These are phyloP conservation scores for Clepsis dumicolana DNA, from an alignment of 2,888 invertebrate genomes.

Conservation along the genomic window DNA sequence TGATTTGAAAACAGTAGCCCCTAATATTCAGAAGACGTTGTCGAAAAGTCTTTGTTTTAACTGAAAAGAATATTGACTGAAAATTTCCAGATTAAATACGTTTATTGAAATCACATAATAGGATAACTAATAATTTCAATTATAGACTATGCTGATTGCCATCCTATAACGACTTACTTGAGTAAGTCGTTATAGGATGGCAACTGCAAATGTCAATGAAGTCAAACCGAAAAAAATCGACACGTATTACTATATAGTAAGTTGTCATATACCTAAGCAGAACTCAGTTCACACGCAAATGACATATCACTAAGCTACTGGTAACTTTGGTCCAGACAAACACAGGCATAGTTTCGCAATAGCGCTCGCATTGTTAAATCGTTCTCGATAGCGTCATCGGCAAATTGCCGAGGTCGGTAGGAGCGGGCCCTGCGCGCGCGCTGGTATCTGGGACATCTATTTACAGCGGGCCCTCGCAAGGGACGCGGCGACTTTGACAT, in stretches of 20 bases:
- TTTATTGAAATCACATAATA: no score
- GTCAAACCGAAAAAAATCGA: not conserved
- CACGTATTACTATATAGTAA: no score
- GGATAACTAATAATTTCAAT: no score
- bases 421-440: conserved; percentile 45
- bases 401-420: conserved; percentile 52
- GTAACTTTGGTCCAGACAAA: conserved; percentile 31
- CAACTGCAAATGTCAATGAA: not conserved
- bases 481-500: conserved; percentile 49
- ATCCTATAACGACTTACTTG: no score
- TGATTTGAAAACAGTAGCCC: no score
- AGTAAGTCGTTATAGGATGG: no score
- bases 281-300: conserved; percentile 1
- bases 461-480: conserved; percentile 47
- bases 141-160: no score
- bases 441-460: conserved; percentile 50
- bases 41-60: no score
- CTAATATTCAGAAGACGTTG: no score
- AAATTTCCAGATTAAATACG: no score
- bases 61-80: no score
- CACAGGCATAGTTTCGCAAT: conserved; percentile 53
- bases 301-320: conserved; percentile 48
- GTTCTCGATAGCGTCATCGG: conserved; percentile 55
- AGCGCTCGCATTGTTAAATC: conserved; percentile 50
- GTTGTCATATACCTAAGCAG: no score